phyloP scores from a whole-genome alignment of 2,113 vertebrate genomes.

The Aegypius monachus region DNA sequence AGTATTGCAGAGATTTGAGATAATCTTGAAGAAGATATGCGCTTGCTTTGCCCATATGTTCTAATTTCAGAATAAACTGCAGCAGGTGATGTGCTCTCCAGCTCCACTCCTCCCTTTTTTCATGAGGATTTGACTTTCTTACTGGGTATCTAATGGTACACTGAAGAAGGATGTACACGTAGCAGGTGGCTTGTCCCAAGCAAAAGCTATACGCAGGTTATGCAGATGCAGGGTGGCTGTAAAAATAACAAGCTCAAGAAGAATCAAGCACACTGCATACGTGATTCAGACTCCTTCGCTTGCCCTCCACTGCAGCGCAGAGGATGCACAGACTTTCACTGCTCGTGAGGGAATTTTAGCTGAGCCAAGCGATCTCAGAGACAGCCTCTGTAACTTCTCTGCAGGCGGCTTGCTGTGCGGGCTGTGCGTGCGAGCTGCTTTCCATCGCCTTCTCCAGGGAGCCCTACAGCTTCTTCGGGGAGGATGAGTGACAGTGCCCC shows the following conservation, averaged over 20 bases:
- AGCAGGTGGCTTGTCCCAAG: background rate
- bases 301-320: background rate
- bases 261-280: background rate
- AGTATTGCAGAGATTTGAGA: background rate
- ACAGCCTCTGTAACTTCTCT: background rate
- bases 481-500: background rate
- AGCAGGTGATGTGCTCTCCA: background rate
- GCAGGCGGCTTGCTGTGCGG: background rate
- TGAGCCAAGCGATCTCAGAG: background rate
- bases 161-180: background rate
- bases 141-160: background rate
- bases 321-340: no score
- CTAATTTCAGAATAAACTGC: background rate
- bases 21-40: background rate
- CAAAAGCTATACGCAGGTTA: background rate
- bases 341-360: background rate
- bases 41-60: background rate
- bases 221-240: background rate
- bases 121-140: background rate
- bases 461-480: background rate
- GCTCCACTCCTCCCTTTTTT: background rate
- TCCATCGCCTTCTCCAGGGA: background rate
- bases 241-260: background rate
- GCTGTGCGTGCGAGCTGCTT: fast-evolving
- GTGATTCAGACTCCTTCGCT: background rate